These are phyloP conservation scores for Pseudochaenichthys georgianus DNA, from an alignment of 2,797 vertebrate species.

Conservation along the genomic window DNA sequence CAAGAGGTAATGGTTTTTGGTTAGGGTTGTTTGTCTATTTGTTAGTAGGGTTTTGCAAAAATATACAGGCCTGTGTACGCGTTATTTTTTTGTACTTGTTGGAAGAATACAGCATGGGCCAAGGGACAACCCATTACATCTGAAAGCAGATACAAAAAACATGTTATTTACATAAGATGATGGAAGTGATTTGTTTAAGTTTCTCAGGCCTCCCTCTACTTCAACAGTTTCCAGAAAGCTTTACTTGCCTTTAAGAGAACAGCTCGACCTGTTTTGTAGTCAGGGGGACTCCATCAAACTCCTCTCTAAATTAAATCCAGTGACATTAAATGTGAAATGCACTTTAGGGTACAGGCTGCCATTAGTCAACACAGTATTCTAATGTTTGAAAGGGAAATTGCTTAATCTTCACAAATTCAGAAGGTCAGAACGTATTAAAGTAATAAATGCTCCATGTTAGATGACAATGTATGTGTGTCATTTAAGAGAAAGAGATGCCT, in stretches of 20 bases:
- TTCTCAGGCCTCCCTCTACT: background rate
- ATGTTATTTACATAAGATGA: background rate
- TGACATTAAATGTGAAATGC: background rate
- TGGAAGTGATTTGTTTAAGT: background rate
- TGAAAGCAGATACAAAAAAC: no score
- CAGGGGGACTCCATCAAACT: no score
- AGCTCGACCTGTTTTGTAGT: background rate
- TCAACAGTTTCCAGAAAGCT: constrained; percentile 1
- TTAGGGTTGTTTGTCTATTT: no score
- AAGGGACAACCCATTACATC: no score
- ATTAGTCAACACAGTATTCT: background rate
- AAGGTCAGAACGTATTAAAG: background rate
- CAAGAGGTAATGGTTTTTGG: no score
- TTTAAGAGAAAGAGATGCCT: no score
- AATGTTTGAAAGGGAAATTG: background rate
- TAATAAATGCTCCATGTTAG: background rate
- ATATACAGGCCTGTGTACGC: no score
- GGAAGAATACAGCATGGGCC: no score
- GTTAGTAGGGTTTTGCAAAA: no score
- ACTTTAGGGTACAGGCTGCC: background rate
- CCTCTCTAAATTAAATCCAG: background rate
- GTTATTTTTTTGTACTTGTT: no score
- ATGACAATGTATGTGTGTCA: no score
- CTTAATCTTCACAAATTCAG: background rate
- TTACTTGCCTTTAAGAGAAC: background rate